Conservation (phyloP, 2,113 vertebrate genomes). For the Greenwoodochromis staneri region DNA sequence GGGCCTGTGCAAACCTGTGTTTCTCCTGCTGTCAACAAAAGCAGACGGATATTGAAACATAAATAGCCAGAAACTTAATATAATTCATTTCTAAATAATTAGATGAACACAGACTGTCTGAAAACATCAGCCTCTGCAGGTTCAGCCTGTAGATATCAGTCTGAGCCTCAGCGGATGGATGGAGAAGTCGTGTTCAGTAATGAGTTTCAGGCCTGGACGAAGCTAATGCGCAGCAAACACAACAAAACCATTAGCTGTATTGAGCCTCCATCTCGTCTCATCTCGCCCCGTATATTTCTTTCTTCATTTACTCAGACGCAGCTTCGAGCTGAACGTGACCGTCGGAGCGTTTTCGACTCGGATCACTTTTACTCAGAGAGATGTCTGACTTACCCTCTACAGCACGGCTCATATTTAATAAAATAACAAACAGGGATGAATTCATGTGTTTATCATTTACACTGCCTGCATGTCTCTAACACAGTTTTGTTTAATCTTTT, state of each 20-base stretch:
- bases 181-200: background rate
- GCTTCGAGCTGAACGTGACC: background rate
- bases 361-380: background rate
- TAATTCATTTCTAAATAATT: background rate
- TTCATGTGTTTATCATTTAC: background rate
- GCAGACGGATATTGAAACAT: background rate
- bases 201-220: background rate
- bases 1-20: background rate
- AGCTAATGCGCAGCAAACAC: slow-evolving; percentile 1
- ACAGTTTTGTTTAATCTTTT: background rate
- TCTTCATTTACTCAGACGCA: background rate
- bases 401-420: background rate
- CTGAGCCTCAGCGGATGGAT: background rate
- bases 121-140: background rate
- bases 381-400: background rate
- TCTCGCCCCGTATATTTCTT: background rate
- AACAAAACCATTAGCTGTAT: slow-evolving; percentile 10
- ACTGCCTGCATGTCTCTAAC: background rate
- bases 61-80: background rate
- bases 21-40: background rate
- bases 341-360: background rate
- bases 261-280: background rate
- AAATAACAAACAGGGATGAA: background rate
- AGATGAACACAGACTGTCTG: background rate
- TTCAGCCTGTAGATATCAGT: background rate